Evolutionary conservation across 2,888 invertebrate genomes (phyloP), one percentile per base, ranked within the genome.

Genomic region (Synanthedon formicaeformis): DNA sequence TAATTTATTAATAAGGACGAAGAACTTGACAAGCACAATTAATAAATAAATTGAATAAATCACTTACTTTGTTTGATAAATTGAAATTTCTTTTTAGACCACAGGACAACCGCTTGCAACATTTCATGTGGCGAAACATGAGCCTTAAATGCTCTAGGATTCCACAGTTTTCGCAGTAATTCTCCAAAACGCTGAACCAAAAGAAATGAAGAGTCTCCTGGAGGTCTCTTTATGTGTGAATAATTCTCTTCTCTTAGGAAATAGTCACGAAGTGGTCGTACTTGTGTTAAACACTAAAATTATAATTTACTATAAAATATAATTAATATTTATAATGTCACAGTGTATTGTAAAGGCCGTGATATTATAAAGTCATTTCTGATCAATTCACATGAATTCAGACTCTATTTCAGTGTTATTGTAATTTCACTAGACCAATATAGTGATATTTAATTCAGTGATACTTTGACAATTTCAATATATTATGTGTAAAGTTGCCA

Each of bases 81-180:
- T 82, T 99, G 99, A 75, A 99, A 99, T 61, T 93, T 91, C 75
- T 99, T 98, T 78, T 95, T 95, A 70, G 98, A 96, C 95, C 97
- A 97, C 58, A 99, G 86, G 3, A 99, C 97, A 23, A 98, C 96
- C 50, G 99, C 97, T 73, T 99, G 99, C 23, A 99, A 87, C 99
- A 99, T 99, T 89, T 99, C 99, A 75, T 99, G 99, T 0, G 99
- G 99, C 16, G 98, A 98, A 0, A 99, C 99, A 71, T 99, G 99
- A 0, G 99, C 96, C 81, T 99, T 99, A 75, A 99, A 99, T 69
- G 99, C 99, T 48, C 97, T 89, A 0, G 99, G 98, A 81, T 99
- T 99, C 99, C 99, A 99, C 65, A 99, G 88, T 76, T 99, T 99
- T 14, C 99, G 89, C 84, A 99, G 91, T 34, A 99, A 87, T 75